Conservation (phyloP, 2,797 vertebrate genomes). For the Platyrinchus mystaceus region DNA sequence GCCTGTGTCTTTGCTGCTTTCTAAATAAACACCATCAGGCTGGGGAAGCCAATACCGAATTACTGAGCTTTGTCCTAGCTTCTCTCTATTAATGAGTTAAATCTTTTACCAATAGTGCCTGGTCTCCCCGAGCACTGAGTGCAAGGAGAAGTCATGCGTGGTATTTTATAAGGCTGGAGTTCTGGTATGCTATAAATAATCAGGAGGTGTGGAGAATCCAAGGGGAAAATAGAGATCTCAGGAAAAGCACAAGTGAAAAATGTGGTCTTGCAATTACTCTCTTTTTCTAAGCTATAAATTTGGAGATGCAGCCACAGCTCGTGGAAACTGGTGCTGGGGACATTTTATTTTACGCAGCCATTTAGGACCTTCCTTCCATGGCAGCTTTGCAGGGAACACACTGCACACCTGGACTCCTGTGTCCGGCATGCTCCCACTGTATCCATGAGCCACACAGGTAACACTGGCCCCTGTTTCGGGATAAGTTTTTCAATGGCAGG, state of each 20-base stretch:
- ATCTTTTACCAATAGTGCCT: conserved; percentile 13
- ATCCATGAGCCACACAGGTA: not conserved
- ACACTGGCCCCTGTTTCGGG: not conserved
- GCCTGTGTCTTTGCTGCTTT: conserved; percentile 59
- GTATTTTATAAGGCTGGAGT: conserved; percentile 18
- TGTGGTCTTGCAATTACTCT: not conserved
- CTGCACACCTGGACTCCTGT: not conserved
- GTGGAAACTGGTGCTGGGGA: not conserved
- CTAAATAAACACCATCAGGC: conserved; percentile 62
- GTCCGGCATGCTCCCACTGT: fast-evolving
- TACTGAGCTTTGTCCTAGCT: conserved; percentile 40
- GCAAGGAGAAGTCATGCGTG: conserved; percentile 32
- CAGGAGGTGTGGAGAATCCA: conserved; percentile 25
- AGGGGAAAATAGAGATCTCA: conserved; percentile 44
- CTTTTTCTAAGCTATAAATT: not conserved
- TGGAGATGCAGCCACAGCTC: not conserved
- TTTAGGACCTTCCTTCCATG: not conserved
- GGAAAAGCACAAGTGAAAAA: not conserved
- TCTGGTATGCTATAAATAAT: conserved; percentile 41
- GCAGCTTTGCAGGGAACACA: not conserved
- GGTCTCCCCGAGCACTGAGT: not conserved
- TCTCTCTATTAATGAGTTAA: conserved; percentile 54
- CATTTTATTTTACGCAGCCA: not conserved
- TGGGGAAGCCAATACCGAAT: conserved; percentile 16
- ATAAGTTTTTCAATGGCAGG: not conserved